Percentiles rank a stretch among this genome's conserved stretches.
Conservation (phyloP, 2,888 invertebrate genomes). For the Catonia carolina region DNA sequence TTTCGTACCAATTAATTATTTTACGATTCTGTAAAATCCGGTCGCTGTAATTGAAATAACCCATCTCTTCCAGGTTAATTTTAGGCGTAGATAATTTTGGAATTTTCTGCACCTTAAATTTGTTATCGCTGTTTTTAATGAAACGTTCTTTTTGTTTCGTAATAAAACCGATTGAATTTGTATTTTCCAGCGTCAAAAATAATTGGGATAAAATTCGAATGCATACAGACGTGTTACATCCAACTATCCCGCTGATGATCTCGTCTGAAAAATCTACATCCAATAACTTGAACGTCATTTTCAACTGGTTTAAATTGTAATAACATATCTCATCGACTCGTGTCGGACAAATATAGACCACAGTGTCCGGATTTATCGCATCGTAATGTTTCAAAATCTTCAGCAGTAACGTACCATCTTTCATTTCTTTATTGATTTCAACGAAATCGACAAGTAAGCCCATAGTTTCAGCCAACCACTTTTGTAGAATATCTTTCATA, state of each 20-base stretch:
- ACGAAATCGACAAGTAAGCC: not conserved
- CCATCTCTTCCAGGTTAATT: not conserved
- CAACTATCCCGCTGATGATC: conserved; percentile 22
- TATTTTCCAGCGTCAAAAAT: conserved; percentile 21
- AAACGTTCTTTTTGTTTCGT: not conserved
- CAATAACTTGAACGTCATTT: conserved; percentile 26
- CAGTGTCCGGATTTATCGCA: not conserved
- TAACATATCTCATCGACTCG: conserved; percentile 8
- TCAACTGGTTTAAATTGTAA: conserved; percentile 25
- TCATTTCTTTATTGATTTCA: conserved; percentile 13
- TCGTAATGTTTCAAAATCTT: conserved; percentile 14
- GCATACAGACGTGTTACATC: conserved; percentile 21
- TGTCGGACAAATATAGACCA: not conserved
- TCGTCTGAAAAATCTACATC: conserved; percentile 21
- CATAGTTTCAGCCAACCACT: not conserved
- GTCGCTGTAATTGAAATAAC: not conserved
- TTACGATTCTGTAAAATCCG: not conserved
- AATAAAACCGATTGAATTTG: not conserved
- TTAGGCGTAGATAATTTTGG: too few species aligned
- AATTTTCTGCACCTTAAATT: too few species aligned
- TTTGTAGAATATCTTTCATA: conserved; percentile 1
- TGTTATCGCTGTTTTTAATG: not conserved
- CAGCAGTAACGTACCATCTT: conserved; percentile 18
- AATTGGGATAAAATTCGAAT: conserved; percentile 27
- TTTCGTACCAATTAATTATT: not conserved